Evolutionary conservation across 2,888 invertebrate genomes (phyloP), one percentile per base, ranked within the genome.

Genomic region (Drosophila acutilabella): DNA sequence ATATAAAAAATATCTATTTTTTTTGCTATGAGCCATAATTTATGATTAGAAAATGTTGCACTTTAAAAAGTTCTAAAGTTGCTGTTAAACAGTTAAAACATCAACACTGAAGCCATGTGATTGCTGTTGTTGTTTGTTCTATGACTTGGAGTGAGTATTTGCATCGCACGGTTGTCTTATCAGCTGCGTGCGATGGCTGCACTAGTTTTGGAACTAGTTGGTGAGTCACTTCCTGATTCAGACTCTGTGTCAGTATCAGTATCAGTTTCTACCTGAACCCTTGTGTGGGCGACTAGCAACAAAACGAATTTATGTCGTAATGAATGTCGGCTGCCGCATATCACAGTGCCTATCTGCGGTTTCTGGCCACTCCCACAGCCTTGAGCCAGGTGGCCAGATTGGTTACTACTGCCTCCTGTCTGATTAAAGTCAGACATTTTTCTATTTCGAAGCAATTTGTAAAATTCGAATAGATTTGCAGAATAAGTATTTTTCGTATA

Each of bases 241-340:
- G 30, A 14, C 30, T 30, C 13, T 36, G 11, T 13, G 36, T 36
- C 30, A 47, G 51, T 38, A n/a, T 14, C 44, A 40, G 48, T 51
- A n/a, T 14, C 44, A 40, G 48, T 51, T 36, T 8, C 23, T 30
- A 26, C n/a, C 56, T 41, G 56, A 30, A 26, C 8, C 56, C 38
- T 13, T 50, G 64, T 23, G 40, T 50, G 60, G 33, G 54, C 56
- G 57, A 18, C 59, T 64, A 48, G 67, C 60, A 74, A 76, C 74
- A 72, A 72, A 87, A 74, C 82, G 74, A 84, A 84, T 83, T 88
- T 83, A 85, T 88, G 85, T 79, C 74, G 80, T 81, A 83, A 88
- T 85, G 88, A 83, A 83, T 79, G 85, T 81, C 82, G 71, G 88
- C 71, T 72, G 79, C 73, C 79, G 67, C 85, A 81, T 83, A 84